Evolutionary conservation across 2,888 invertebrate species (phyloP), one percentile per base, ranked within the genome.

Genomic region (Morpho helenor): DNA sequence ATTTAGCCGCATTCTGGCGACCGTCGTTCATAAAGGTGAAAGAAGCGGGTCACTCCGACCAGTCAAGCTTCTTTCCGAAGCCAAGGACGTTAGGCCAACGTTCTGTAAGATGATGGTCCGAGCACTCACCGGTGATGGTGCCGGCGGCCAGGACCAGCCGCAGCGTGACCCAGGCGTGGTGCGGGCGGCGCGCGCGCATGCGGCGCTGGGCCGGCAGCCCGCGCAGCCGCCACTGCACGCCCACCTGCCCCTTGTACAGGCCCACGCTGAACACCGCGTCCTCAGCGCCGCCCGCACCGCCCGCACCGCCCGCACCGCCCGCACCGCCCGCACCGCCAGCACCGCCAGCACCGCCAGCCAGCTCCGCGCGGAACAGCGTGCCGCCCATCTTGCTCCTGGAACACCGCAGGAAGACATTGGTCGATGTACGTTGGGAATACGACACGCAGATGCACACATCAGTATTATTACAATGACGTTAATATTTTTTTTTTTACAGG

Each of bases 361-460:
- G 71, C 68, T 93, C 92, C 40, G 95, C 93, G 71, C 94, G 94
- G 70, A 97, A 87, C 41, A 96, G 76, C 3, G 95, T 96, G 57
- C 97, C 97, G 67, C 96, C 96, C 16, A 93, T 92, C 69, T 94
- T 93, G 22, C 94, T 94, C 71, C 95, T 91, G 68, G 2, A 10
- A 31, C 9, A 48, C 31, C 39, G 8, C 8, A 6, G 40, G 9
- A 23, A 16, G 6, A 49, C 7, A 53, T 16, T 16, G 16, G 16
- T 16, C 16, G 16, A 16, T 31, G 31, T 31, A 31, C 31, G 31
- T 31, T 31, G 31, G 31, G 5, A 16, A 16, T 16, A 31, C 31
- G 3, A 31, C 31, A 31, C 31, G 31, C 31, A 3, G 16, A 1
- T 16, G 2, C 16, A 16, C 16, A 16, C 16, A 16, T 16, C 16